These are phyloP conservation scores for Ectropis crepuscularia DNA, from an alignment of 2,888 invertebrate species.

Conservation along the genomic window DNA sequence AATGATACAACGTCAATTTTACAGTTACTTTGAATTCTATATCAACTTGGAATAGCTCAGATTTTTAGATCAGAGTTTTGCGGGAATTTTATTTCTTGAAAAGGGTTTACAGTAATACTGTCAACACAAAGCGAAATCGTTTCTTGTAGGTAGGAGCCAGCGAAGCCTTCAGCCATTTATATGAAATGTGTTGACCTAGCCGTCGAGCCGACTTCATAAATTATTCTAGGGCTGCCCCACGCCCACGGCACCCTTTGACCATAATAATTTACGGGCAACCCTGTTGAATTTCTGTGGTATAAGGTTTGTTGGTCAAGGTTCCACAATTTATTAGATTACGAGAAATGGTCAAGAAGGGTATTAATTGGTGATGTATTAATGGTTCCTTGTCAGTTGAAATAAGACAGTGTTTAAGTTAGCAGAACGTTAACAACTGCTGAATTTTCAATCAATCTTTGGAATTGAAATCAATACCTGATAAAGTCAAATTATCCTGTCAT, in stretches of 20 bases:
- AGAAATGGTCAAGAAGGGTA: conserved; percentile 1
- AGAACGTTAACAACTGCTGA: too few species aligned
- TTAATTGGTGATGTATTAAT: neutral
- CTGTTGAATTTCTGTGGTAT: conserved; percentile 29
- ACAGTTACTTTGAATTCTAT: too few species aligned
- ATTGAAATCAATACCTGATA: too few species aligned
- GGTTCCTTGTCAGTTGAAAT: too few species aligned
- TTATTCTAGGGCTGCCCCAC: conserved; percentile 46
- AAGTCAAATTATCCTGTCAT: too few species aligned
- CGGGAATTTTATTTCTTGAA: neutral
- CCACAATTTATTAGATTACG: conserved; percentile 16
- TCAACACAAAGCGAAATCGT: conserved; percentile 9
- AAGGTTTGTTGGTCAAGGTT: conserved; percentile 24
- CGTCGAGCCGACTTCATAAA: conserved; percentile 42
- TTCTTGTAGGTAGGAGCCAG: conserved; percentile 1
- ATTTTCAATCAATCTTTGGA: too few species aligned
- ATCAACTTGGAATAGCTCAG: too few species aligned
- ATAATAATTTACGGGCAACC: conserved; percentile 30
- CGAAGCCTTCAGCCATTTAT: conserved; percentile 41
- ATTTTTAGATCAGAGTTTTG: too few species aligned
- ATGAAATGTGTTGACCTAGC: conserved; percentile 43
- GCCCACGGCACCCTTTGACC: conserved; percentile 35
- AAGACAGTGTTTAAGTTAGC: too few species aligned
- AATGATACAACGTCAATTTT: too few species aligned
- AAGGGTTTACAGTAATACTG: neutral